A percentile compares a stretch with the other conserved stretches of the same genome.
Conservation (phyloP, 2,797 vertebrate genomes). For the Heliangelus exortis region DNA sequence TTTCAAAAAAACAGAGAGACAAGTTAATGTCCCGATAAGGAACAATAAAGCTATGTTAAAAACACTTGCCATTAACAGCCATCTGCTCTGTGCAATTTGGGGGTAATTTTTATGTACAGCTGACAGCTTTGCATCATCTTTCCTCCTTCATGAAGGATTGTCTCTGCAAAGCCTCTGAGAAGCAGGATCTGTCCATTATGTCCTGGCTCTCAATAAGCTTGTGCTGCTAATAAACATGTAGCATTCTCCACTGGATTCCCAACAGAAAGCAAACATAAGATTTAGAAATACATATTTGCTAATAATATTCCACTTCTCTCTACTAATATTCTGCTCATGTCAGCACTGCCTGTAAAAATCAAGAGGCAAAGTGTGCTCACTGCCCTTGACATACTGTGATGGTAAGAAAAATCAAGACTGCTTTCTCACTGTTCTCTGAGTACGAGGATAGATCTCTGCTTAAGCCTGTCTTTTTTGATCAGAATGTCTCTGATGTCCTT, state of each 20-base stretch:
- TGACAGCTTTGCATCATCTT: conserved; percentile 66
- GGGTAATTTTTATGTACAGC: conserved; percentile 69
- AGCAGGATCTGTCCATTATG: neutral
- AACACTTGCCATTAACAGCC: conserved; percentile 75
- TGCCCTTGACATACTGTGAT: conserved; percentile 60
- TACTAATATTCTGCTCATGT: conserved; percentile 42
- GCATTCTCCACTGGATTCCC: conserved; percentile 7
- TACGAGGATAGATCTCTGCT: conserved; percentile 22
- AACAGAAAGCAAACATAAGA: neutral
- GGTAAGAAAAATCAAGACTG: conserved; percentile 68
- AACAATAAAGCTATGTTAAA: conserved; percentile 73
- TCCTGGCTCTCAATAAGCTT: neutral
- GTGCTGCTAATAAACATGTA: neutral
- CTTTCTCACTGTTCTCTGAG: conserved; percentile 30
- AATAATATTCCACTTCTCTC: conserved; percentile 30
- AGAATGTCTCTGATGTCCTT: conserved; percentile 30
- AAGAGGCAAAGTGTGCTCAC: conserved; percentile 47
- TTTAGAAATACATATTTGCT: neutral
- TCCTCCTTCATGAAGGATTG: conserved; percentile 22
- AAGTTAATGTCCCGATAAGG: conserved; percentile 65
- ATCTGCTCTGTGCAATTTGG: conserved; percentile 69
- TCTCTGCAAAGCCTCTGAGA: neutral
- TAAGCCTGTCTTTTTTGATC: conserved; percentile 48
- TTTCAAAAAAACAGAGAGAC: conserved; percentile 21
- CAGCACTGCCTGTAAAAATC: conserved; percentile 63